phyloP scores from a whole-genome alignment of 2,888 invertebrate species.

The Lissocephala sabroskyi region DNA sequence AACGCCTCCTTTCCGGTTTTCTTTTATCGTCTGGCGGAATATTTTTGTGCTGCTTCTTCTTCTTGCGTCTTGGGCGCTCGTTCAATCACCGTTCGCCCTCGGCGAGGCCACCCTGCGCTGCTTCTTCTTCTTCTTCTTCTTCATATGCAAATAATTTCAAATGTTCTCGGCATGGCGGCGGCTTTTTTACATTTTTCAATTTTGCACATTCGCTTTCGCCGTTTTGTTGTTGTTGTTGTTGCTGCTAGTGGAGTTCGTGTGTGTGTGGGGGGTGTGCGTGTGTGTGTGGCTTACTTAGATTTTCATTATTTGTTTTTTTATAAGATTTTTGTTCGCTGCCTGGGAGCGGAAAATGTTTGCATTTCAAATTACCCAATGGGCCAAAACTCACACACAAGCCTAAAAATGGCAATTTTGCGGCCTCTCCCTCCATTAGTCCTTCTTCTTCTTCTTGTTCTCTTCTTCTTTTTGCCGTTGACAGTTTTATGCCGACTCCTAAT shows the following conservation, averaged over 20 bases:
- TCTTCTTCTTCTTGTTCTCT: neutral
- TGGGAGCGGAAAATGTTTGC: constrained; percentile 38
- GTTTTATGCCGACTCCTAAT: constrained; percentile 41
- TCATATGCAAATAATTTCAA: constrained; percentile 63
- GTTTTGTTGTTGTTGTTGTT: constrained; percentile 36
- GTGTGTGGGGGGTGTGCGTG: constrained; percentile 14
- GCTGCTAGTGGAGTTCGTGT: constrained; percentile 11
- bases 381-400: neutral
- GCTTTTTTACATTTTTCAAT: constrained; percentile 60
- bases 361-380: constrained; percentile 52
- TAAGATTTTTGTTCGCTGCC: constrained; percentile 15
- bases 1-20: too few relatives aligned
- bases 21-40: too few relatives aligned
- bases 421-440: neutral
- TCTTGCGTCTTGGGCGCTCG: too few relatives aligned
- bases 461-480: constrained; percentile 24
- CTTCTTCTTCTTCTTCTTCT: too few relatives aligned
- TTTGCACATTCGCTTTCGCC: constrained; percentile 60
- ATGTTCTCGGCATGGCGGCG: constrained; percentile 60
- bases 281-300: constrained; percentile 51
- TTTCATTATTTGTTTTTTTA: constrained; percentile 38
- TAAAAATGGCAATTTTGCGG: too few relatives aligned
- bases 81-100: too few relatives aligned
- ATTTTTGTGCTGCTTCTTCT: too few relatives aligned
- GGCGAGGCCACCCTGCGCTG: too few relatives aligned